Evolutionary conservation across 2,888 invertebrate species (phyloP).

Genomic region (Heteropelma amictum): DNA sequence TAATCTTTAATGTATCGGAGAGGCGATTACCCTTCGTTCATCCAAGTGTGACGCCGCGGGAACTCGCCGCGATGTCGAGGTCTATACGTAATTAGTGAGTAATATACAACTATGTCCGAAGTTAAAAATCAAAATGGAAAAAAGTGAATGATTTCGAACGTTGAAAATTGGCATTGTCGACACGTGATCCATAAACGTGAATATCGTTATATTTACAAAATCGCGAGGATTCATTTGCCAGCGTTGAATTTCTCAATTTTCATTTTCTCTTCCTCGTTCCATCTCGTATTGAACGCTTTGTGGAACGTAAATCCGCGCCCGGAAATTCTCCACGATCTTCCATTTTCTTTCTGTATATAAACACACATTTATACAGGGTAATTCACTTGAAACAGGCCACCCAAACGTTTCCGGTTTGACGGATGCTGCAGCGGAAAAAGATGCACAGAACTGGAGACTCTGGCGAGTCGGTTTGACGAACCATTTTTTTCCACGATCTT

Average conservation of each 20-base stretch:
- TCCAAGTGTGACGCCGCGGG: conserved; percentile 50
- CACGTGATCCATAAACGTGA: no score
- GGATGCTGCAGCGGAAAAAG: conserved; percentile 56
- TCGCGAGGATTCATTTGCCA: conserved; percentile 44
- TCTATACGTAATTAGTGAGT: conserved; percentile 39
- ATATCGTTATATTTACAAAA: conserved; percentile 56
- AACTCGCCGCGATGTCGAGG: conserved; percentile 51
- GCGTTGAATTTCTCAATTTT: conserved; percentile 3
- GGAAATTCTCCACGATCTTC: conserved; percentile 64
- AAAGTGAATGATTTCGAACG: conserved; percentile 26
- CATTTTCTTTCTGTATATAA: conserved; percentile 27
- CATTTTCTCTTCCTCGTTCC: conserved; percentile 18
- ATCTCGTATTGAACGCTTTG: conserved; percentile 18
- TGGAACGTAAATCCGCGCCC: conserved; percentile 61
- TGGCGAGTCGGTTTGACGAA: background rate
- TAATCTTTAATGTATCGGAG: conserved; percentile 45
- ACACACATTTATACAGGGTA: conserved; percentile 39
- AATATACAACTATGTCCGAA: background rate
- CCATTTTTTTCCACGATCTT: background rate
- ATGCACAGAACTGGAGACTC: background rate
- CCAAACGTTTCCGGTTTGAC: conserved; percentile 49
- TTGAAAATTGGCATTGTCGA: conserved; percentile 13
- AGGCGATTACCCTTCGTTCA: conserved; percentile 57
- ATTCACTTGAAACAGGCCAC: no score
- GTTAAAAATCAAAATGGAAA: background rate